Percentiles rank a stretch among this genome's conserved stretches.
These are phyloP conservation scores for Drosophila malerkotliana DNA, from an alignment of 1,140 invertebrate species.

Conservation along the genomic window DNA sequence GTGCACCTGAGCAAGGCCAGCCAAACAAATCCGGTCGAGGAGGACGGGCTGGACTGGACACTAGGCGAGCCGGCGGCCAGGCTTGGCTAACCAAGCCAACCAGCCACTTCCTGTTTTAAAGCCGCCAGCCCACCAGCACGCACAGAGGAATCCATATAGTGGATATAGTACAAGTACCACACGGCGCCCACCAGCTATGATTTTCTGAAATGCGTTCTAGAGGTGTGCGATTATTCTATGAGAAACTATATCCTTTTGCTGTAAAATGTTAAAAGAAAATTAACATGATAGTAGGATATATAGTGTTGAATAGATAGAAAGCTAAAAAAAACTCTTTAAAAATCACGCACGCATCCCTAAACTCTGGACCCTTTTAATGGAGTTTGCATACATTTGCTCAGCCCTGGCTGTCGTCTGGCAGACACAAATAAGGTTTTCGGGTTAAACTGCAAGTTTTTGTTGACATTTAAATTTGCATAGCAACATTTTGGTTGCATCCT, in stretches of 20 bases:
- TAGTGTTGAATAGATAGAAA: too few species aligned
- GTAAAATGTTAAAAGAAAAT: background rate
- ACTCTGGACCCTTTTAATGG: constrained; percentile 17
- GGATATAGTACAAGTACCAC: constrained; percentile 16
- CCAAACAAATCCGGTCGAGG: constrained; percentile 21
- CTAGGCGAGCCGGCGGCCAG: constrained; percentile 52
- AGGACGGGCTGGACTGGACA: constrained; percentile 24
- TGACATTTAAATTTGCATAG: constrained; percentile 81
- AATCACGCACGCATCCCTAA: constrained; percentile 35
- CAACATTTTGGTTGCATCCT: constrained; percentile 60
- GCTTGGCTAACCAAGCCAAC: constrained; percentile 80
- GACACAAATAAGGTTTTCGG: constrained; percentile 75
- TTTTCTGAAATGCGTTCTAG: constrained; percentile 40
- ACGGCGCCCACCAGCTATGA: constrained; percentile 11
- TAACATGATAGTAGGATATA: too few species aligned
- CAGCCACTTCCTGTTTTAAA: constrained; percentile 79
- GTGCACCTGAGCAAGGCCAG: constrained; percentile 66
- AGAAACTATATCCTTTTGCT: background rate
- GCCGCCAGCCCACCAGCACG: constrained; percentile 53
- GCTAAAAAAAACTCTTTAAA: background rate
- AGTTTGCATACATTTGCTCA: constrained; percentile 47
- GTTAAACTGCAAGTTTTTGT: constrained; percentile 80
- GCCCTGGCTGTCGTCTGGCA: constrained; percentile 34
- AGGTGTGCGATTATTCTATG: constrained; percentile 22
- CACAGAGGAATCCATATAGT: constrained; percentile 36